Conservation (phyloP, 1,140 invertebrate species). For the Varroa destructor region DNA sequence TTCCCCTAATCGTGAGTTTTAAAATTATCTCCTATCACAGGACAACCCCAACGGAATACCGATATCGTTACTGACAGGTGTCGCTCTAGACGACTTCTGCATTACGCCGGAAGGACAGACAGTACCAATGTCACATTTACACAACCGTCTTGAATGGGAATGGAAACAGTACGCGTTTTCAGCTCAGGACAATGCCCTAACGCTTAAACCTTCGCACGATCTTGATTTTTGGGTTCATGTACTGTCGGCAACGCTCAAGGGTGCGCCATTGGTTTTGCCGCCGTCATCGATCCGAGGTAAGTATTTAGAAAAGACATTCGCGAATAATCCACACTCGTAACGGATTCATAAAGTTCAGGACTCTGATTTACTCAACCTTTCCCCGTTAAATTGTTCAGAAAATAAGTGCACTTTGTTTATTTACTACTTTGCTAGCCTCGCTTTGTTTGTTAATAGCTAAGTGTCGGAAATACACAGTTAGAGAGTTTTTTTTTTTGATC, state of each 20-base stretch:
- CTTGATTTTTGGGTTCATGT: slow-evolving; percentile 25
- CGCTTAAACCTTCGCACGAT: slow-evolving; percentile 13
- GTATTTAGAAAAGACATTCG: neutral
- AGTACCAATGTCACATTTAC: slow-evolving; percentile 8
- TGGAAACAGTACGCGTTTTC: slow-evolving; percentile 25
- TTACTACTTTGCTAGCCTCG: no score
- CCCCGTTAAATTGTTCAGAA: no score
- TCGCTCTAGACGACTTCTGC: slow-evolving; percentile 20
- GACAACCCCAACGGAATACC: slow-evolving; percentile 24
- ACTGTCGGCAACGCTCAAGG: slow-evolving; percentile 16
- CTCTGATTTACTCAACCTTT: no score
- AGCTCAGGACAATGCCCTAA: slow-evolving; percentile 23
- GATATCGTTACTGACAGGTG: slow-evolving; percentile 3
- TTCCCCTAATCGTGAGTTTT: no score
- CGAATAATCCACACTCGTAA: no score
- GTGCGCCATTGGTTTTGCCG: slow-evolving; percentile 5
- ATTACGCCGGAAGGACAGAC: neutral
- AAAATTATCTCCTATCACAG: neutral
- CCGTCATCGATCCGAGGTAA: slow-evolving; percentile 23
- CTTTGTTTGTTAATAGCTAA: no score
- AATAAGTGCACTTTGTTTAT: no score
- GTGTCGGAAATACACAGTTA: no score
- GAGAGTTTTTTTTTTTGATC: no score
- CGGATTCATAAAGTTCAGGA: no score
- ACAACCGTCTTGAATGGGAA: slow-evolving; percentile 24